These are phyloP conservation scores for Trochalopteron elliotii DNA, from an alignment of 2,113 vertebrate species.

Conservation along the genomic window DNA sequence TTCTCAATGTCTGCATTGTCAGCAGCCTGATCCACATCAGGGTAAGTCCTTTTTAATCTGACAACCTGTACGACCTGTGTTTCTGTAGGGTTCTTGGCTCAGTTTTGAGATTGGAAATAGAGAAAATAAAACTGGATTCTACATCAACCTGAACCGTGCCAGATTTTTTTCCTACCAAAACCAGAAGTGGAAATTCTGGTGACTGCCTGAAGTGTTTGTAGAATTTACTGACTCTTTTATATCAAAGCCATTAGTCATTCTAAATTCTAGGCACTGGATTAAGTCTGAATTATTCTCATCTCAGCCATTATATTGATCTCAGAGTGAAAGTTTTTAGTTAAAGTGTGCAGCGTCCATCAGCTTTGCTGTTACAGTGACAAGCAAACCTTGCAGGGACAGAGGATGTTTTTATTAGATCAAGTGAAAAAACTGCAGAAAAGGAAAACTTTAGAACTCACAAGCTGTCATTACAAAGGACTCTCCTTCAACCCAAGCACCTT, in stretches of 20 bases:
- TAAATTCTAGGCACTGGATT: not conserved
- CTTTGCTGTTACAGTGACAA: not conserved
- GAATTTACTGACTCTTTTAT: conserved; percentile 31
- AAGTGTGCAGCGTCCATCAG: not conserved
- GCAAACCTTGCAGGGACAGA: not conserved
- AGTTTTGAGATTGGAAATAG: not conserved
- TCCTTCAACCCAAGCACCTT: not conserved
- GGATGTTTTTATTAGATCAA: not conserved
- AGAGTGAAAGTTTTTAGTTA: not conserved
- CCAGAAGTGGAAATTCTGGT: conserved; percentile 56
- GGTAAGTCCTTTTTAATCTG: not conserved
- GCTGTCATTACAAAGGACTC: not conserved
- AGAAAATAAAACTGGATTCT: not conserved
- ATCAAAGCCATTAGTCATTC: conserved; percentile 50
- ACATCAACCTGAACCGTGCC: not conserved
- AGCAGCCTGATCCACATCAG: not conserved
- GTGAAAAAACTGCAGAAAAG: not conserved
- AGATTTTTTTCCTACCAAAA: conserved; percentile 58
- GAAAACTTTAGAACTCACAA: not conserved
- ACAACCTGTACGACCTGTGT: not conserved
- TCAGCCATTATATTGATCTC: not conserved
- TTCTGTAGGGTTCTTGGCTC: not conserved
- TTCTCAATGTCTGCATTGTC: not conserved
- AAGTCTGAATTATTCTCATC: not conserved
- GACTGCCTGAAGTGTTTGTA: not conserved